Evolutionary conservation across 1,140 invertebrate genomes (phyloP).

Genomic region (Gryllus bimaculatus): DNA sequence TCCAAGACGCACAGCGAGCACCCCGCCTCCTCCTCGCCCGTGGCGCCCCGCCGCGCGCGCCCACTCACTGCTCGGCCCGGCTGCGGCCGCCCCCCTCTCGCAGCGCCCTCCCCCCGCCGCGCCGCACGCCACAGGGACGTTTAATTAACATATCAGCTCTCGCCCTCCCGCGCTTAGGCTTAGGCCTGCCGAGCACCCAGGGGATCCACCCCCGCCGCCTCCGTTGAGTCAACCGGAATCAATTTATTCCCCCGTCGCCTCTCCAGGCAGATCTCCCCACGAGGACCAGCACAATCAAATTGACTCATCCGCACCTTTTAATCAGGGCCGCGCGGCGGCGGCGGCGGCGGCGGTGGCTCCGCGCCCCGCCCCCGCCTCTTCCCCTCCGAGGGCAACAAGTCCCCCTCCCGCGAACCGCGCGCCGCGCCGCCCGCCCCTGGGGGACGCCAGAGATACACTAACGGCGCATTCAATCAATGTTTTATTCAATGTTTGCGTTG

Average conservation of each 20-base stretch:
- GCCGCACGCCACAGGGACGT: neutral
- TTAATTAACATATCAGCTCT: neutral
- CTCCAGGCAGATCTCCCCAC: neutral
- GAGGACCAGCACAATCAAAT: conserved; percentile 18
- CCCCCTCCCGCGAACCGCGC: too few relatives aligned
- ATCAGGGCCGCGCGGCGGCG: conserved; percentile 13
- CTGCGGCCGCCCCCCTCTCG: neutral
- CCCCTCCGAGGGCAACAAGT: neutral
- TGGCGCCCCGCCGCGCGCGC: neutral
- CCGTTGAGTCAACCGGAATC: conserved; percentile 14
- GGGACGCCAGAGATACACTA: neutral
- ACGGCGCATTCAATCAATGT: neutral
- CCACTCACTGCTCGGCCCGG: too few relatives aligned
- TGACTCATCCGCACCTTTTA: conserved; percentile 21
- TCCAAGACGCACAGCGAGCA: too few relatives aligned
- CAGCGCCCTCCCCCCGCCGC: too few relatives aligned
- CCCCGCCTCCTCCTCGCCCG: neutral
- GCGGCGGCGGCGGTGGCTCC: neutral
- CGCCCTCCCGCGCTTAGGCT: neutral
- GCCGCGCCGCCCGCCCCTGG: neutral
- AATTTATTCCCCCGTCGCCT: conserved; percentile 6
- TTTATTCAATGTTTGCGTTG: neutral
- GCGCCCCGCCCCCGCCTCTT: neutral
- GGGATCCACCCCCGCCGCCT: neutral
- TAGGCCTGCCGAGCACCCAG: neutral